phyloP scores from a whole-genome alignment of 2,113 vertebrate species.

The Toxostoma redivivum region DNA sequence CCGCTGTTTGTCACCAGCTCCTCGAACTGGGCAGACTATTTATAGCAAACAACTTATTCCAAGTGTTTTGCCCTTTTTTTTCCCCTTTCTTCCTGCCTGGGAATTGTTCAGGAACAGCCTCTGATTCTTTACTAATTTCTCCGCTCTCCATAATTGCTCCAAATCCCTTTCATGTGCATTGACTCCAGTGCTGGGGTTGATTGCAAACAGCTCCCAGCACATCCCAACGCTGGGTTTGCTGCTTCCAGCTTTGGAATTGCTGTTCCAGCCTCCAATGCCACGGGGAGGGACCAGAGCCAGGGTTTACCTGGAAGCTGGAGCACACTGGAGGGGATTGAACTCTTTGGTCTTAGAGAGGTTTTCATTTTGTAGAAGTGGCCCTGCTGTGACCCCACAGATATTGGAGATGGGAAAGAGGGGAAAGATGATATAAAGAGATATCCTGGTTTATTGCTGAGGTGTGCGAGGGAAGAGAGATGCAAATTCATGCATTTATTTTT shows the following conservation, averaged over 20 bases:
- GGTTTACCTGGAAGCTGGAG: not conserved
- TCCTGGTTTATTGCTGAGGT: not conserved
- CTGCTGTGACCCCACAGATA: not conserved
- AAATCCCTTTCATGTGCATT: not conserved
- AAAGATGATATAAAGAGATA: not conserved
- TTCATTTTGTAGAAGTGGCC: not conserved
- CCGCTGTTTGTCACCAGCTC: constrained; percentile 18
- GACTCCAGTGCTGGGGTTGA: not conserved
- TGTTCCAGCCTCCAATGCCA: fast-evolving
- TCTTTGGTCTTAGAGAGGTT: not conserved
- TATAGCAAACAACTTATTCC: constrained; percentile 44
- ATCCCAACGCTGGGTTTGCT: not conserved
- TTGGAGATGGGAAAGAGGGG: not conserved
- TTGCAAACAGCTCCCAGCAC: constrained; percentile 20
- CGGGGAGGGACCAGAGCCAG: fast-evolving
- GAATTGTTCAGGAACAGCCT: constrained; percentile 29
- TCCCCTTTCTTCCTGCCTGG: not conserved
- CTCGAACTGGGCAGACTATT: constrained; percentile 24
- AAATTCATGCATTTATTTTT: not conserved
- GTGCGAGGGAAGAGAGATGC: not conserved
- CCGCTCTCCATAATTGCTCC: not conserved
- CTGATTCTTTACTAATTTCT: constrained; percentile 39
- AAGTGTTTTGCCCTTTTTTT: not conserved
- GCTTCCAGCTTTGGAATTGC: not conserved
- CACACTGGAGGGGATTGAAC: fast-evolving